Base-by-base conservation (phyloP, 2,113 vertebrate species). In the Oncorhynchus kisutch region DNA sequence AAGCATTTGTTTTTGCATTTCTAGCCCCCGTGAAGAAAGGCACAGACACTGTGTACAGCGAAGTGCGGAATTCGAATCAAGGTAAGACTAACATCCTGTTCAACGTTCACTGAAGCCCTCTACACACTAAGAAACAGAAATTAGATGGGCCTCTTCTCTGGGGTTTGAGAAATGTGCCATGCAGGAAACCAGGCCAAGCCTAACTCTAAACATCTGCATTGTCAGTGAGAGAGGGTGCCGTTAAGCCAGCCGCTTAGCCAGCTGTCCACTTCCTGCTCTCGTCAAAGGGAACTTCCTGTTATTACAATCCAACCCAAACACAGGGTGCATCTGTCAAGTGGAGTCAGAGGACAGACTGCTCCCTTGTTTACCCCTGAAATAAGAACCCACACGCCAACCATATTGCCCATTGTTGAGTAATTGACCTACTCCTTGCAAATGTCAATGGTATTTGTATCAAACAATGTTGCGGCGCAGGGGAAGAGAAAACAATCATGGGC, bases 181-280 rank as follows among this genome's bases (percentile, higher is more conserved):
- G 2, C 84, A 90, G 89, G 88, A 91, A 90, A 81, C 67, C 31
- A 84, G 78, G 70, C 39, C 74, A 59, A 12, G 77, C 67, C 9
- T 0, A 27, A 77, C 67, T 85, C 70, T 88, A 87, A 88, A 85
- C 81, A 88, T 77, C 25, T 67, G 82, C 84, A 89, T 91, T 92
- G 89, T 92, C 90, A 76, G 78, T 39, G 20, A 71, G 87, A 87
- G 87, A 90, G 90, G 87, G 83, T 78, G 20, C 74, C 66, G 75
- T 80, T 83, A 84, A 81, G 74, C 76, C 71, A 73, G 70, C 71
- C 71, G 69, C 71, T 73, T 75, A 67, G 16, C 84, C 85, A 92
- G 88, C 90, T 92, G 87, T 89, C 87, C 78, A 85, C 81, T 88
- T 92, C 90, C 90, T 91, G 87, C 81, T 77, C 79, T 84, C 71